A percentile compares a stretch with the other conserved stretches of the same genome.
These are phyloP conservation scores for Altica lythri DNA, from an alignment of 2,888 invertebrate species.

Conservation along the genomic window DNA sequence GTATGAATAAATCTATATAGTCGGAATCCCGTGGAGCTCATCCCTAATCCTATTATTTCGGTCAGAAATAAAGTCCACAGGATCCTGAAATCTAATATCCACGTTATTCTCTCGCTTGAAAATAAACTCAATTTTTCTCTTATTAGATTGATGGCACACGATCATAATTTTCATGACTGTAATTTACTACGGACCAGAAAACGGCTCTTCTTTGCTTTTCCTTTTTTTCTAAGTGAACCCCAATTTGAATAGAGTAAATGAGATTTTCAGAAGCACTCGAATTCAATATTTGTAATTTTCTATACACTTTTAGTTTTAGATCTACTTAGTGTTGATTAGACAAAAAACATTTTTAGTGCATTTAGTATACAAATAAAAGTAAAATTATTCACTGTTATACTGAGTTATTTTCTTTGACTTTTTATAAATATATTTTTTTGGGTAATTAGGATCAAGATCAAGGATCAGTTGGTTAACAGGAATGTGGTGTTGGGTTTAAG, in stretches of 20 bases:
- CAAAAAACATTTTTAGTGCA: too few relatives aligned
- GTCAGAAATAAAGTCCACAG: slow-evolving; percentile 16
- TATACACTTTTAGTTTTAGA: too few relatives aligned
- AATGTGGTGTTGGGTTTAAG: too few relatives aligned
- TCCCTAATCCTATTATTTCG: slow-evolving; percentile 18
- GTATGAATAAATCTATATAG: slow-evolving; percentile 3
- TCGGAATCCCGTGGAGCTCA: slow-evolving; percentile 1
- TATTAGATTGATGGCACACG: slow-evolving; percentile 26
- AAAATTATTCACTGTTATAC: too few relatives aligned
- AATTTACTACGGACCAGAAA: slow-evolving; percentile 21
- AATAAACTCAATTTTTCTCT: slow-evolving; percentile 25
- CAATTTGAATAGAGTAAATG: slow-evolving; percentile 15
- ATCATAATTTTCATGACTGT: slow-evolving; percentile 28
- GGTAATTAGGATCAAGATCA: too few relatives aligned
- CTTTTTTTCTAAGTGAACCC: slow-evolving; percentile 9
- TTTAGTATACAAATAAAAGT: too few relatives aligned
- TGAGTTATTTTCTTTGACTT: too few relatives aligned
- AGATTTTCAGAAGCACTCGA: too few relatives aligned
- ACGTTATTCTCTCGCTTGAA: slow-evolving; percentile 26
- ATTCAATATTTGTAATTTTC: too few relatives aligned
- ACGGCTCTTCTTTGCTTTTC: slow-evolving; percentile 5
- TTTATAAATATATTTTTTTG: too few relatives aligned
- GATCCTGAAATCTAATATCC: slow-evolving; percentile 27
- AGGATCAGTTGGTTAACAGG: too few relatives aligned
- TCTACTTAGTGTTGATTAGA: too few relatives aligned